Conservation (phyloP, 2,888 invertebrate species). For the Caenorhabditis sp. region DNA sequence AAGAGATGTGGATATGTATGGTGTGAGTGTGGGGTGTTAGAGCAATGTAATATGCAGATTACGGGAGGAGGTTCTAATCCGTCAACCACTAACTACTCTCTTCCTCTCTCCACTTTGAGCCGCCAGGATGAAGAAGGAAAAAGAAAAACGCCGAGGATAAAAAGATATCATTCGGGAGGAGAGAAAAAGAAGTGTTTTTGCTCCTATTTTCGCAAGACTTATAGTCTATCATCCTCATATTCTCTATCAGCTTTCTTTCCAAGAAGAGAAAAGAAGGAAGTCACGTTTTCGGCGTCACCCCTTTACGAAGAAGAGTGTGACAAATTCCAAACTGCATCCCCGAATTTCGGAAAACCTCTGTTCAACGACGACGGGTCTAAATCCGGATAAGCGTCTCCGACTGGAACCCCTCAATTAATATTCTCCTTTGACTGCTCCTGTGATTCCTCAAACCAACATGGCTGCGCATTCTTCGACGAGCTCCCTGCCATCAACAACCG, state of each 20-base stretch:
- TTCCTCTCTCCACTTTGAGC: constrained; percentile 23
- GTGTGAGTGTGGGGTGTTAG: constrained; percentile 24
- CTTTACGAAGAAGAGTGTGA: constrained; percentile 26
- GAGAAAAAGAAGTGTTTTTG: constrained; percentile 52
- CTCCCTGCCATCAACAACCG: constrained; percentile 46
- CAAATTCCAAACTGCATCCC: constrained; percentile 8
- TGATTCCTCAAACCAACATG: constrained; percentile 35
- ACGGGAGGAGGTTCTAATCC: constrained; percentile 54
- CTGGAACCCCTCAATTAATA: constrained; percentile 35
- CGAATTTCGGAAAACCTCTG: background rate
- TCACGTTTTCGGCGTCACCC: constrained; percentile 33
- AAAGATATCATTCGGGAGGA: constrained; percentile 63
- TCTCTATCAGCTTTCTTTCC: constrained; percentile 52
- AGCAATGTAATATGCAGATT: constrained; percentile 62
- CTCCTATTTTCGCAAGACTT: constrained; percentile 40
- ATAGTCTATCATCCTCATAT: constrained; percentile 55
- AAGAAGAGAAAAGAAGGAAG: constrained; percentile 31
- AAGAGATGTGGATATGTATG: constrained; percentile 21
- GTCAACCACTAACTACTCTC: constrained; percentile 38
- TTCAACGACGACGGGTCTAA: background rate
- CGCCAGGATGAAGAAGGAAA: constrained; percentile 41
- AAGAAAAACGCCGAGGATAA: constrained; percentile 56
- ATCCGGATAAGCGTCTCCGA: background rate
- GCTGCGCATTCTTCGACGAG: constrained; percentile 38
- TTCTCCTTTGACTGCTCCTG: constrained; percentile 22